phyloP scores from a whole-genome alignment of 2,113 vertebrate species.

The Forbesichthys papilliferus region DNA sequence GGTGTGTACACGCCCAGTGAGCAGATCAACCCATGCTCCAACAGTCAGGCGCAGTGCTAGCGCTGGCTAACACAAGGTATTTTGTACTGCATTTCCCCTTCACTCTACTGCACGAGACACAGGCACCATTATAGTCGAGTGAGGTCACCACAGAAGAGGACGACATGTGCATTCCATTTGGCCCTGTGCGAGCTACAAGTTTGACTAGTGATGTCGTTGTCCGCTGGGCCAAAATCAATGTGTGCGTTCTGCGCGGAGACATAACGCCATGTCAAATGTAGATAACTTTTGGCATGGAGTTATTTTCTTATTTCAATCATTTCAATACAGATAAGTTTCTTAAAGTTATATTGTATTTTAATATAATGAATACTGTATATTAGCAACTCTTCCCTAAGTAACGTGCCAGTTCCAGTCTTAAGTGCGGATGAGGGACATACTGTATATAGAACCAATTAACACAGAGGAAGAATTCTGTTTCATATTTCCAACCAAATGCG shows the following conservation, averaged over 20 bases:
- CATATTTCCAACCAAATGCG: slow-evolving; percentile 33
- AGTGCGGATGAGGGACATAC: slow-evolving; percentile 12
- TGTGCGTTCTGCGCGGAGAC: background rate
- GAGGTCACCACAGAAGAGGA: slow-evolving; percentile 46
- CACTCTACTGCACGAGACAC: background rate
- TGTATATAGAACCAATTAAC: slow-evolving; percentile 8
- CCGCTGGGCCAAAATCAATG: slow-evolving; percentile 37
- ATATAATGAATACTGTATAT: slow-evolving; percentile 9
- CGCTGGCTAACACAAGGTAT: slow-evolving; percentile 15
- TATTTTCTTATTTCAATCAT: no score
- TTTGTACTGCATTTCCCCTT: no score
- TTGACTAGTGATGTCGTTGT: slow-evolving; percentile 56
- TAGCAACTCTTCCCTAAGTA: slow-evolving; percentile 27
- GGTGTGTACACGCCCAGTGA: slow-evolving; percentile 67
- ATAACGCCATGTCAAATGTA: no score
- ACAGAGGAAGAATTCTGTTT: slow-evolving; percentile 51
- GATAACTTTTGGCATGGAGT: no score
- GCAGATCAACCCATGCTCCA: slow-evolving; percentile 40
- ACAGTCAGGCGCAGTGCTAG: slow-evolving; percentile 41
- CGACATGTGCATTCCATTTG: slow-evolving; percentile 47
- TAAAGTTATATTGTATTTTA: no score
- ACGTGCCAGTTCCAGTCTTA: slow-evolving; percentile 39
- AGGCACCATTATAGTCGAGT: slow-evolving; percentile 3
- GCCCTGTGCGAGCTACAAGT: slow-evolving; percentile 19
- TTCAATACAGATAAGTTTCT: no score